Conservation (phyloP, 92 coral and sea anemone genomes). For the Umimayanthus kanabou region DNA sequence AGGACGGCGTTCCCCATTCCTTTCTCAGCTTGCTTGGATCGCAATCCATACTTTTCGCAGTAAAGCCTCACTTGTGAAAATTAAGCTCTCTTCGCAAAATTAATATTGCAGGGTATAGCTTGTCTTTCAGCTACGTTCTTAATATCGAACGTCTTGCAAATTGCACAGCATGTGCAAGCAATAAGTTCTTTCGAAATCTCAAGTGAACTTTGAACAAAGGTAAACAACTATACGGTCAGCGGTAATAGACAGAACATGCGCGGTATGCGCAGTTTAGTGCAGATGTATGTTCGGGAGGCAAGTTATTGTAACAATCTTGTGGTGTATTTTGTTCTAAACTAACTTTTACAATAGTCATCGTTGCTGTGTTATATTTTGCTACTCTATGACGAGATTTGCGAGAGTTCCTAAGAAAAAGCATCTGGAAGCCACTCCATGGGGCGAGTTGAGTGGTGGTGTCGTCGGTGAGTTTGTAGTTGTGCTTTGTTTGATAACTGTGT, state of each 20-base stretch:
- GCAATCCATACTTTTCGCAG: conserved; percentile 24
- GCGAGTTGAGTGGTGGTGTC: conserved; percentile 53
- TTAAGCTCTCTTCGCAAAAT: neutral
- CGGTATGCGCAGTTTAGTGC: neutral
- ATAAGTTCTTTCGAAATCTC: neutral
- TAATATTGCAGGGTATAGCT: neutral
- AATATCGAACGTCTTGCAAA: too few species aligned
- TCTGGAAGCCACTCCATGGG: conserved; percentile 92
- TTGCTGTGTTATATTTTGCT: neutral
- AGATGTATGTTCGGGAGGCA: neutral
- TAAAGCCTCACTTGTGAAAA: neutral
- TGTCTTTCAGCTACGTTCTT: neutral
- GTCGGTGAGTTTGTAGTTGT: neutral
- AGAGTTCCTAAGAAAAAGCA: conserved; percentile 78
- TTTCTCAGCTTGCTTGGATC: conserved; percentile 64
- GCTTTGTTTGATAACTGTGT: neutral
- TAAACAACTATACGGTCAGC: conserved; percentile 1
- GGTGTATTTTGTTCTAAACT: neutral
- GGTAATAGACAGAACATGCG: neutral
- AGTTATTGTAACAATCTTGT: neutral
- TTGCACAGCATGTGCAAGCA: too few species aligned
- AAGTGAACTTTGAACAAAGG: neutral
- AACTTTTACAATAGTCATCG: neutral
- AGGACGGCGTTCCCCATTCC: conserved; percentile 67
- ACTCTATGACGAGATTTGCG: conserved; percentile 92